Evolutionary conservation across 2,113 vertebrate species (phyloP).

Genomic region (Crotalus helleri): DNA sequence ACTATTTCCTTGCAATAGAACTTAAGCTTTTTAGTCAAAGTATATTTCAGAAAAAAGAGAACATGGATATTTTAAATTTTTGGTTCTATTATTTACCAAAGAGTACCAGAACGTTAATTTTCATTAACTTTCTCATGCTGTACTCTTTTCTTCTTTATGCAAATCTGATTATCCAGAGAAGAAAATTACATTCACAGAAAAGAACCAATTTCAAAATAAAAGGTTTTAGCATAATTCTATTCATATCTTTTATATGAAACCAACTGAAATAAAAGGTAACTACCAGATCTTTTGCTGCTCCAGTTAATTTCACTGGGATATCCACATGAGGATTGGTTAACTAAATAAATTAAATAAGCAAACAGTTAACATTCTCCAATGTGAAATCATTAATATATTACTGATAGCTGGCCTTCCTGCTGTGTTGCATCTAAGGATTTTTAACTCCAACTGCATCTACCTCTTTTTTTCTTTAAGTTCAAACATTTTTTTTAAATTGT

Average conservation of each 20-base stretch:
- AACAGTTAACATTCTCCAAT: background rate
- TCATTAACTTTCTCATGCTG: background rate
- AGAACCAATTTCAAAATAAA: background rate
- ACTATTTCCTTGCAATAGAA: conserved; percentile 12
- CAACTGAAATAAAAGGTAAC: background rate
- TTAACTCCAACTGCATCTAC: background rate
- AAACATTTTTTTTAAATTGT: background rate
- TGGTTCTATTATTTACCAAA: background rate
- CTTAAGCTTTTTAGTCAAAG: background rate
- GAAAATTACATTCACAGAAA: background rate
- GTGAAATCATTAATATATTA: background rate
- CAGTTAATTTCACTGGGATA: background rate
- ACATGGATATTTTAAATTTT: conserved; percentile 36
- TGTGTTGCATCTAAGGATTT: background rate
- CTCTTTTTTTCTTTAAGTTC: background rate
- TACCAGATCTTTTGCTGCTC: background rate
- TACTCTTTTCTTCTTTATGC: conserved; percentile 1
- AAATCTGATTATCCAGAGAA: conserved; percentile 1
- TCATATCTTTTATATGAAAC: background rate
- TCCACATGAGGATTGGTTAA: background rate
- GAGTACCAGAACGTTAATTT: background rate
- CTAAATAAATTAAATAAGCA: background rate
- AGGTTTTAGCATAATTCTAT: background rate
- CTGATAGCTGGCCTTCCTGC: background rate
- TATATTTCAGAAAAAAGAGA: conserved; percentile 47